These are phyloP conservation scores for Muricea muricata DNA, from an alignment of 92 coral and sea anemone genomes.

Conservation along the genomic window DNA sequence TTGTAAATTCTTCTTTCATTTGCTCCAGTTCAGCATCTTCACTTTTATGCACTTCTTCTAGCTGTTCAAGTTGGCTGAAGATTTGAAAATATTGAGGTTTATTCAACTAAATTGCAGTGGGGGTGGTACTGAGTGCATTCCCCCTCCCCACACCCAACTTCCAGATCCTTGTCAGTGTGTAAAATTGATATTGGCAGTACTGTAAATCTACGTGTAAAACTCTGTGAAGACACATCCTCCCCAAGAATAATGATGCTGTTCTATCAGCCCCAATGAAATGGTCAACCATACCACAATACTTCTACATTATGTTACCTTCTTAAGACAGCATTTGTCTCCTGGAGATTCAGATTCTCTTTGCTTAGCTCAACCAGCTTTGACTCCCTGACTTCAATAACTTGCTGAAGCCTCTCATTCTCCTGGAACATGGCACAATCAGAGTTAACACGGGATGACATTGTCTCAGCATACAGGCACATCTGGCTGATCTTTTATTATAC, in stretches of 20 bases:
- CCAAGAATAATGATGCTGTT: too few species aligned
- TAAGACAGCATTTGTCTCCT: conserved; percentile 82
- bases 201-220: too few species aligned
- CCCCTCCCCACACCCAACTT: too few species aligned
- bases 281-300: not conserved
- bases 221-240: too few species aligned
- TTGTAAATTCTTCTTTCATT: conserved; percentile 84
- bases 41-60: conserved; percentile 71
- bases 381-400: conserved; percentile 87
- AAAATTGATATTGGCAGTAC: too few species aligned
- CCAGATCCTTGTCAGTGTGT: too few species aligned
- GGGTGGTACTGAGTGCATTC: too few species aligned
- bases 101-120: too few species aligned
- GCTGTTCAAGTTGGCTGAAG: conserved; percentile 84
- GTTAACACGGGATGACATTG: too few species aligned
- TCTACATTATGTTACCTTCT: conserved; percentile 67
- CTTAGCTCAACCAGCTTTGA: conserved; percentile 81
- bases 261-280: not conserved
- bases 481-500: too few species aligned
- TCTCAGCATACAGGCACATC: too few species aligned
- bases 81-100: not conserved
- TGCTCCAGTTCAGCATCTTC: conserved; percentile 91
- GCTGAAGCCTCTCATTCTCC: conserved; percentile 77
- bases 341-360: conserved; percentile 86
- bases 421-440: conserved; percentile 17